Conservation (phyloP, 1,140 invertebrate species). For the Cydia pomonella region DNA sequence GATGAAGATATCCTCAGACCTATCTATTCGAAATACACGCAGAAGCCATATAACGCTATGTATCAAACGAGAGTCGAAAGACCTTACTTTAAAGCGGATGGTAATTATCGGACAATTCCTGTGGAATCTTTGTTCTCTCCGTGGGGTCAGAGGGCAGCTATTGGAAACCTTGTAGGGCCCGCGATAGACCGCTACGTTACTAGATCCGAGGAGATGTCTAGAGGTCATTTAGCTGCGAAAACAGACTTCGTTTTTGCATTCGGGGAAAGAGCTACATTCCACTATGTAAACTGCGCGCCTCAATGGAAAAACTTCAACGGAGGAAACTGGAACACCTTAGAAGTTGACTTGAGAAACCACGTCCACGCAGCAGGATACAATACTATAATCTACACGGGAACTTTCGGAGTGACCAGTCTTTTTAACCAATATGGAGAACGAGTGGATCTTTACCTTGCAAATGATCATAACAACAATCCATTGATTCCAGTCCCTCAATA, state of each 20-base stretch:
- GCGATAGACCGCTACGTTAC: constrained; percentile 56
- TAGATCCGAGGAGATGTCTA: constrained; percentile 71
- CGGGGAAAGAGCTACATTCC: constrained; percentile 84
- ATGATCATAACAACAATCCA: constrained; percentile 62
- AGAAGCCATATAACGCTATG: constrained; percentile 66
- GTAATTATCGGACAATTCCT: constrained; percentile 50
- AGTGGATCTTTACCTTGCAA: constrained; percentile 74
- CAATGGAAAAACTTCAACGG: constrained; percentile 85
- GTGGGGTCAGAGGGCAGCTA: constrained; percentile 51
- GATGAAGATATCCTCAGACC: constrained; percentile 51
- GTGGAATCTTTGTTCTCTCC: constrained; percentile 62
- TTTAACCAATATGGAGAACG: constrained; percentile 62
- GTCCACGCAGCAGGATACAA: constrained; percentile 59
- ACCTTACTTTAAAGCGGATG: constrained; percentile 62
- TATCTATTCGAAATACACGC: constrained; percentile 69
- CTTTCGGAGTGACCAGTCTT: constrained; percentile 72
- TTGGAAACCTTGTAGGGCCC: constrained; percentile 56
- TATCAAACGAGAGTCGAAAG: constrained; percentile 64
- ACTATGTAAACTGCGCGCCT: constrained; percentile 84
- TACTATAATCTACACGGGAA: constrained; percentile 80
- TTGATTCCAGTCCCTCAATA: constrained; percentile 76
- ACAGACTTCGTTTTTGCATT: constrained; percentile 84
- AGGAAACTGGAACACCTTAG: constrained; percentile 83
- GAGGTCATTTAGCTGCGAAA: constrained; percentile 86
- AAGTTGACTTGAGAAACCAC: constrained; percentile 71